Evolutionary conservation across 2,797 vertebrate species (phyloP).

Genomic region (Basileuterus tristriatus): DNA sequence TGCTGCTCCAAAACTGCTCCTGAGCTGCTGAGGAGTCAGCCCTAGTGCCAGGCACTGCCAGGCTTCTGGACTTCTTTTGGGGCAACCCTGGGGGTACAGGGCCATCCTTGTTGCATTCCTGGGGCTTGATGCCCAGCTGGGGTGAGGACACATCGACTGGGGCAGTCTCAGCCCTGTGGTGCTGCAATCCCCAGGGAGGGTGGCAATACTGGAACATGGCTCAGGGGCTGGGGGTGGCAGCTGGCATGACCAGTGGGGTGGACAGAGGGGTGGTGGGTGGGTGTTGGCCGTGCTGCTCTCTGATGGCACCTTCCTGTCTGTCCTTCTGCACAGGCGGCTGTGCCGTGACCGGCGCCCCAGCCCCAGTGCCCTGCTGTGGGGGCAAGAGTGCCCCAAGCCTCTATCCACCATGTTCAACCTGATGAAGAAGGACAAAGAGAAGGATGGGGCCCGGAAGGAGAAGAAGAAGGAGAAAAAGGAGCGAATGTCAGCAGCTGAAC

Average conservation of each 20-base stretch:
- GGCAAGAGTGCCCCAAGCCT: not conserved
- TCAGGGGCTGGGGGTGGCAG: not conserved
- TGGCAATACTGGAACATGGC: not conserved
- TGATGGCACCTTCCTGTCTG: not conserved
- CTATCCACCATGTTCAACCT: slow-evolving; percentile 89
- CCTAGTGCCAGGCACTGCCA: not conserved
- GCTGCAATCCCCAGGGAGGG: not conserved
- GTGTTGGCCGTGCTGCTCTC: not conserved
- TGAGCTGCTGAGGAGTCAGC: not conserved
- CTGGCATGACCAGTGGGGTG: not conserved
- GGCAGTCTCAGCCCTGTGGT: not conserved
- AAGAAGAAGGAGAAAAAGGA: slow-evolving; percentile 96
- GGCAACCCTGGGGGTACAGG: not conserved
- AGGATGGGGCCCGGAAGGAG: slow-evolving; percentile 84
- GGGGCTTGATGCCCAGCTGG: not conserved
- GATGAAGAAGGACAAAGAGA: slow-evolving; percentile 92
- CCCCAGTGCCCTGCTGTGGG: not conserved
- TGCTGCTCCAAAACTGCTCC: not conserved
- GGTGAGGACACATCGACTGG: rapidly evolving
- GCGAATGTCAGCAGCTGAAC: slow-evolving; percentile 92
- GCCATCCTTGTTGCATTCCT: not conserved
- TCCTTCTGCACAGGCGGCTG: not conserved
- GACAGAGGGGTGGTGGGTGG: not conserved
- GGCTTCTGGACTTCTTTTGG: not conserved
- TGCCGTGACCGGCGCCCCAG: not conserved